Conservation (phyloP, 2,888 invertebrate genomes). For the Ptilodon capucinus region DNA sequence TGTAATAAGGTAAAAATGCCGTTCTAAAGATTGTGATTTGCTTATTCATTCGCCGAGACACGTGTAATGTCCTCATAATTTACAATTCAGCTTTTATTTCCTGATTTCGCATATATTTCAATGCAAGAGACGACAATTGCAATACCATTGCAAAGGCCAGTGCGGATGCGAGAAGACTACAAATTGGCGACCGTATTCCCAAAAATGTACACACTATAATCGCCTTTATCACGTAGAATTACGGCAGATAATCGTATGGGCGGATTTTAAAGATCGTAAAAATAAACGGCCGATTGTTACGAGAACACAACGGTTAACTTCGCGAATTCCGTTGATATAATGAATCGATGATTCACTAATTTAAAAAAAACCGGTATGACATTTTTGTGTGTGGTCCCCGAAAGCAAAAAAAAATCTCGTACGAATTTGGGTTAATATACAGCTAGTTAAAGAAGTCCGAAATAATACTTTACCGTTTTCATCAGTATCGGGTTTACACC, state of each 20-base stretch:
- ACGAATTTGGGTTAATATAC: slow-evolving; percentile 18
- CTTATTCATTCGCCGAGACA: neutral
- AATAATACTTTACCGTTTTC: too few relatives aligned
- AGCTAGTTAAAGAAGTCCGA: too few relatives aligned
- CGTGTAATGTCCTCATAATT: neutral
- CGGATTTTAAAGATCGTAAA: slow-evolving; percentile 13
- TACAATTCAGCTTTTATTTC: slow-evolving; percentile 12
- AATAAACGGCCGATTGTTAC: slow-evolving; percentile 30
- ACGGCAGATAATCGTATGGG: slow-evolving; percentile 12
- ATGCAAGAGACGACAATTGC: slow-evolving; percentile 20
- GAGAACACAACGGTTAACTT: slow-evolving; percentile 29
- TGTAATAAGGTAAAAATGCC: too few relatives aligned
- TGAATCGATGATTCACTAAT: slow-evolving; percentile 33
- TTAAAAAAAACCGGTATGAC: slow-evolving; percentile 20
- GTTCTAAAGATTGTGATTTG: neutral
- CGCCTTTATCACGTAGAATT: slow-evolving; percentile 1
- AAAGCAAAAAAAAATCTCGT: slow-evolving; percentile 23
- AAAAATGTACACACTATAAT: slow-evolving; percentile 15
- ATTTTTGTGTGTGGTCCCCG: slow-evolving; percentile 14
- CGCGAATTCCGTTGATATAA: slow-evolving; percentile 23
- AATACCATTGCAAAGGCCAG: slow-evolving; percentile 27
- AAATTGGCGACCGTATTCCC: slow-evolving; percentile 7
- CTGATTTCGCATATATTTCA: slow-evolving; percentile 20
- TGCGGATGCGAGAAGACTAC: slow-evolving; percentile 20
- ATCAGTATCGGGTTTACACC: too few relatives aligned